These are phyloP conservation scores for Girardinus metallicus DNA, from an alignment of 2,797 vertebrate species.

Conservation along the genomic window DNA sequence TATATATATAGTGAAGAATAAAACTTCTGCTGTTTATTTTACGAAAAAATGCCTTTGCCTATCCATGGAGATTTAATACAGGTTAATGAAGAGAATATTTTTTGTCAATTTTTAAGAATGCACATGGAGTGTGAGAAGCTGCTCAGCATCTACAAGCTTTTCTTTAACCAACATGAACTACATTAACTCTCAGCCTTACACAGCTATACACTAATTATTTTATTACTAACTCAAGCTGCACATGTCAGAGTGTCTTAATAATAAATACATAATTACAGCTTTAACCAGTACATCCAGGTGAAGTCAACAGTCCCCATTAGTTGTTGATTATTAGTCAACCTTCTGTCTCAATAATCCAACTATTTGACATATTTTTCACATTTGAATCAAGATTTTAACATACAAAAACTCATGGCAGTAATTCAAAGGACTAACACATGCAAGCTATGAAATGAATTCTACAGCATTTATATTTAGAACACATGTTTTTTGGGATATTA, in stretches of 20 bases:
- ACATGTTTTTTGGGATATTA: neutral
- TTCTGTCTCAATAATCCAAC: neutral
- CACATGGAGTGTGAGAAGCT: neutral
- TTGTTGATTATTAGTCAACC: neutral
- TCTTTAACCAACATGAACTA: neutral
- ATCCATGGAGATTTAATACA: neutral
- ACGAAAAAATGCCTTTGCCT: neutral
- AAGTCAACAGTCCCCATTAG: neutral
- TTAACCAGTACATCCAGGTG: neutral
- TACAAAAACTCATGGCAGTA: neutral
- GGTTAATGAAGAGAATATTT: neutral
- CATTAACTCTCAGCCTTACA: neutral
- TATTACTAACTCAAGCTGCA: neutral
- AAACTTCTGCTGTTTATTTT: neutral
- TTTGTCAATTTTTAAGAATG: neutral
- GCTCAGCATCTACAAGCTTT: neutral
- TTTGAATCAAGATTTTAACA: neutral
- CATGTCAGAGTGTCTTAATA: neutral
- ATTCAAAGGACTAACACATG: neutral
- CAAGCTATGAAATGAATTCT: neutral
- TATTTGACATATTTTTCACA: neutral
- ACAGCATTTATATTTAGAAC: neutral
- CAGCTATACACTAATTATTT: neutral
- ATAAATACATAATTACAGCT: neutral
- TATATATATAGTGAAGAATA: neutral